These are phyloP conservation scores for Battus philenor DNA, from an alignment of 1,140 invertebrate genomes.

Conservation along the genomic window DNA sequence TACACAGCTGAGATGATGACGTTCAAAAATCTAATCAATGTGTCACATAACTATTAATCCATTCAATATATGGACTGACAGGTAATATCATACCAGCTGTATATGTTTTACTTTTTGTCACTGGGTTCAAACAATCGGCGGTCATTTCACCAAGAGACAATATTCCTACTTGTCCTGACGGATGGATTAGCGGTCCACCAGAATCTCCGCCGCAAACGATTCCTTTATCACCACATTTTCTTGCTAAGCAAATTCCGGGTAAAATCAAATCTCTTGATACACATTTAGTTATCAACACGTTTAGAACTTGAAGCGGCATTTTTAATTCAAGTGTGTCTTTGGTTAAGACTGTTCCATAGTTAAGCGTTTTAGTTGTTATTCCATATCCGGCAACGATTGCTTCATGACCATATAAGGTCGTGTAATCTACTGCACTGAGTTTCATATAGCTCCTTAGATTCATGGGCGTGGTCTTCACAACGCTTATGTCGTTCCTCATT, in stretches of 20 bases:
- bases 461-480: constrained; percentile 3
- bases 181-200: constrained; percentile 4
- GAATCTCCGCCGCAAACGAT: background rate
- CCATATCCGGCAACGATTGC: constrained; percentile 2
- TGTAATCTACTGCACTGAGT: constrained; percentile 5
- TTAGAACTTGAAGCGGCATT: constrained; percentile 6
- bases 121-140: background rate
- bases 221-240: background rate
- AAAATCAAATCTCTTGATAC: background rate
- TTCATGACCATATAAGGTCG: constrained; percentile 1
- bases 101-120: background rate
- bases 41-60: constrained; percentile 8
- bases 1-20: too few species aligned
- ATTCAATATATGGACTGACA: constrained; percentile 5
- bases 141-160: background rate
- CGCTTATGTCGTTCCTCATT: constrained; percentile 1
- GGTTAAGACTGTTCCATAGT: background rate
- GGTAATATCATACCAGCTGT: background rate
- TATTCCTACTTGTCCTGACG: constrained; percentile 3
- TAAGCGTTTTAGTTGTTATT: background rate
- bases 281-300: constrained; percentile 3
- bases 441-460: background rate
- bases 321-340: background rate
- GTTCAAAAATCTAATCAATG: too few species aligned
- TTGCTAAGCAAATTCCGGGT: constrained; percentile 7